Base-by-base conservation (phyloP, 2,797 vertebrate species). In the Lates japonicus region DNA sequence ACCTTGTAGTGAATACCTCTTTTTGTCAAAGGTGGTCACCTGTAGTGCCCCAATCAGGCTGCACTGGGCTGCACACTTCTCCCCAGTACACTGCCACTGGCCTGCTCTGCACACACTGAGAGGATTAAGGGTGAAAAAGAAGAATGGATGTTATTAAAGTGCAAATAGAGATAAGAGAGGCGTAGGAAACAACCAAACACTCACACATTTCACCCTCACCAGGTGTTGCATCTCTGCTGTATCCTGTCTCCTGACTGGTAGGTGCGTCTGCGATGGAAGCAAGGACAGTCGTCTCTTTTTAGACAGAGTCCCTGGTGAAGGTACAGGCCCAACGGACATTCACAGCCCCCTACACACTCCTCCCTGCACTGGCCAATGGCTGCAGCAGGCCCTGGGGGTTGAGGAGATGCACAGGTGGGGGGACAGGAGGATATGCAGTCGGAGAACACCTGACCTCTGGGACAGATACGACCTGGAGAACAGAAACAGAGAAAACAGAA, bases 391-490 rank as follows among this genome's bases (percentile, higher is more conserved):
- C 89, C 90, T 0, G 80, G 85, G 0, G 83, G 64, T 0, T 85
- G 94, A 10, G 92, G 94, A 0, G 94, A 94, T 0, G 84, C 82
- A 46, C 98, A 98, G 90, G 90, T 96, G 39, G 96, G 92, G 0
- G 97, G 96, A 74, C 98, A 98, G 17, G 96, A 95, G 4, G 96
- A 97, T 71, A 96, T 79, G 0, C 97, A 98, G 90, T 98, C 97
- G 0, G 96, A 97, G 80, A 97, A 98, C 4, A 92, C 85, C 91
- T 97, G 95, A 13, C 95, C 96, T 0, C 80, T 80, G 0, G 92
- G 89, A 67, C 97, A 98, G 4, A 65, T 70, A 3, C 93, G 96
- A 74, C 91, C 98, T 98, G 90, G 1, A 2, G 31, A 29, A 29
- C 25, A 29, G 25, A 35, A 55, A 81, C 20, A 88, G 7, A 61